Evolutionary conservation across 35 echinoderm and acorn worm species (phyloP), one percentile per base, ranked within the genome.

Genomic region (Acanthaster planci): DNA sequence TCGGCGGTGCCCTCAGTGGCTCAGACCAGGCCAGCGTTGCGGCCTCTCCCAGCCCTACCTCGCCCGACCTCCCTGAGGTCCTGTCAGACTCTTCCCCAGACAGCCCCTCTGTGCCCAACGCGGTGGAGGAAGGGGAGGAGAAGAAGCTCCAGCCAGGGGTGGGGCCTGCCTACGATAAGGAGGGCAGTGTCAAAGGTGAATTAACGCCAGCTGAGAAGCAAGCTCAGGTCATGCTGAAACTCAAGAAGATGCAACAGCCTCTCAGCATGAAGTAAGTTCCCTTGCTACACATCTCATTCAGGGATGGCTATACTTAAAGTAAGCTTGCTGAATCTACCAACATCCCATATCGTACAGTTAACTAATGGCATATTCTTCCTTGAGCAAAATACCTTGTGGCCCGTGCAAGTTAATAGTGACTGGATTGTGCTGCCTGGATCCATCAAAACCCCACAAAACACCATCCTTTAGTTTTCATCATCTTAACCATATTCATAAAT

Each of bases 171-270:
- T 22, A 15, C 10, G 35, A 56, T 17, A 72, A 50, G 30, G 52
- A 50, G 19, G 52, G 78, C 52, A 77, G 59, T 34, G 38, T 39
- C 9, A 60, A 42, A 34, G 17, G 81, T 39, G 40, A 78, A 1
- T 19, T 80, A 29, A 68, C 90, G 15, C 86, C 96, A n/a, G 88
- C 89, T 35, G 88, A 99, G 51, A 99, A 99, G 51, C 96, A 99
- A 78, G 89, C 87, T 9, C 82, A 86, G 77, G 96, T 93, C 50
- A 51, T 98, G 88, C 95, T 93, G 54, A 98, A 98, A 51, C 84
- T 97, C 17, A 93, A 93, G 82, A 87, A 77, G 79, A 60, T 94
- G 60, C 87, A 94, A 54, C 68, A 85, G 39, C 92, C 87, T 36
- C 83, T 89, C 19, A 94, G 84, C 64, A 81, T 86, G 82, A 94